Evolutionary conservation across 2,888 invertebrate genomes (phyloP), one percentile per base, ranked within the genome.

Genomic region (Pterostichus niger): DNA sequence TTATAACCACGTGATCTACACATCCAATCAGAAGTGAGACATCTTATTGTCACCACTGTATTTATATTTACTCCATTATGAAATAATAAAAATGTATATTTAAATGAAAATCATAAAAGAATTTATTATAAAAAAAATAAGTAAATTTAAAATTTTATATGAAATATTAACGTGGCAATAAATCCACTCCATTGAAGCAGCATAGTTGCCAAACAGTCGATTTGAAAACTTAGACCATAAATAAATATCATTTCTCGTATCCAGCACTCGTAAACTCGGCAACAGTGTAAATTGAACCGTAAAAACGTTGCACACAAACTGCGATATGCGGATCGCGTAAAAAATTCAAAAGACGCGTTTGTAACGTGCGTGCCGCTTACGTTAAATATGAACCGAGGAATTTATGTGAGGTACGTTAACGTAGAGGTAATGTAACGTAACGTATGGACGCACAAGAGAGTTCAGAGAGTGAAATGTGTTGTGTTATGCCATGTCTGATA

Each of bases 201-300:
- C 15, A 54, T 13, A 54, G 54, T 54, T 54, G 54, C 54, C 54
- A 54, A 54, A 40, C 40, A 6, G 5, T 0, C 54, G 15, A 54
- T 17, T 54, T 17, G 9, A 15, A 3, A 54, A 54, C 54, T 54
- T 54, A 5, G 54, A 15, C 6, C 40, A 54, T 54, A 54, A 54
- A 54, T 40, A 40, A 40, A 40, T 40, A 40, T 40, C 40, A 40
- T 40, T 54, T 54, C 17, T 54, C 54, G 13, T 15, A 54, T 15
- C 13, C 54, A 54, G 15, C 54, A 17, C 15, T 54, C 54, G 54
- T 54, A 54, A 54, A 54, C 17, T 54, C 7, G 54, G 17, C 54
- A 54, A 54, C 54, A 54, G 54, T 54, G 54, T 54, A 15, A 54
- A 54, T 54, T 54, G 54, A 54, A 54, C 54, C 54, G 17, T 54